Base-by-base conservation (phyloP, 2,888 invertebrate genomes). In the Tenthredo mesomela region DNA sequence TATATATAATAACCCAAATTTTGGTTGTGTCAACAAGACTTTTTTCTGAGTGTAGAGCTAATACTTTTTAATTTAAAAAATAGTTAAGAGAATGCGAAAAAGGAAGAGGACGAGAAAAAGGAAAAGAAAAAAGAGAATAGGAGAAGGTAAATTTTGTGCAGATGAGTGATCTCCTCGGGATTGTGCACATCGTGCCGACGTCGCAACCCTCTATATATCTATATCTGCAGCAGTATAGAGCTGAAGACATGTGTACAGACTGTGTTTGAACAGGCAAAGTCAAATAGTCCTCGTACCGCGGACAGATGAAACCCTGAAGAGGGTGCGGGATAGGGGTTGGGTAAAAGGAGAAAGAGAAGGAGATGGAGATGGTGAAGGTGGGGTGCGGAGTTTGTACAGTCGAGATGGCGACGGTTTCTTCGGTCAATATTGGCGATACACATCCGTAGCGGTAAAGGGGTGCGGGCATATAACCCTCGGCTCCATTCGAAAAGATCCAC, bases 371-470 rank as follows among this genome's bases (percentile, higher is more conserved):
- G 18, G 15, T 1, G 77, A 29, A 18, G 54, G 50, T 4, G 77
- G 77, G 29, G 61, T 43, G 29, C 40, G 9, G 29, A 50, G 80
- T 80, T 80, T 80, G 80, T 61, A 37, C 61, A 80, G 58, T 61
- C 80, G 80, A 80, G 80, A 80, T 80, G 80, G 37, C 80, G 80
- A 80, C 80, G 80, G 80, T 50, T 80, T 80, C 80, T 80, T 80
- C 80, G 80, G 61, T 80, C 80, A 80, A 80, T 80, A 80, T 80
- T 80, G 58, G 80, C 80, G 80, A 80, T 80, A 80, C 80, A 80
- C 80, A 80, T 80, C 58, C 80, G 58, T 29, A 37, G 40, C 61
- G 80, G 80, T 37, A 61, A 80, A 80, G 80, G 78, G 80, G 58
- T 80, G 37, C 40, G 58, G 29, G 37, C 25, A 25, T n/a, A 80